Evolutionary conservation across 1,140 invertebrate species (phyloP), one percentile per base, ranked within the genome.

Genomic region (Polypedilum vanderplanki): DNA sequence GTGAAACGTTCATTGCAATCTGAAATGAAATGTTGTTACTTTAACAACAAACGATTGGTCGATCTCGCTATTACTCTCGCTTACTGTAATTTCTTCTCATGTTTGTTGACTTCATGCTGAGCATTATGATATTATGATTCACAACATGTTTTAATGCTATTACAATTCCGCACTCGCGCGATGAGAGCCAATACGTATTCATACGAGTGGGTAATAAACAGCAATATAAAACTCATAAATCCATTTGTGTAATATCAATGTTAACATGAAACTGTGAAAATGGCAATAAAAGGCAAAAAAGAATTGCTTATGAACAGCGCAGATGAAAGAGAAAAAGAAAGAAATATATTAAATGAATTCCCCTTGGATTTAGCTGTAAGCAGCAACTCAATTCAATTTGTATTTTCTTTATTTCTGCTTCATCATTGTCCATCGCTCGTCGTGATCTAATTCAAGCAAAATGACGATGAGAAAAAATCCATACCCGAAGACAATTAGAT

Each of bases 41-140:
- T n/a, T 12, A 57, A 12, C 46, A 57, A n/a, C 46, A n/a, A 57
- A 57, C 15, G 46, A 57, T 57, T 57, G 12, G 12, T n/a, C 8
- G n/a, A 57, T 57, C 46, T 57, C n/a, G 46, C 10, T 57, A 57
- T 33, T 33, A 33, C 5, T 1, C 12, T n/a, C 7, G n/a, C 46
- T 33, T 57, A 57, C 46, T 57, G 3, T 57, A 12, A 4, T 57
- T 57, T 57, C 46, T 57, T 12, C n/a, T 57, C 10, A 57, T 57
- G n/a, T 15, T 33, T 57, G 12, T 57, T 4, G 46, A 57, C 46
- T 57, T 15, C 46, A 57, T 57, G 46, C 46, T 57, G 46, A 57
- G 46, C 46, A 57, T 57, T 57, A 57, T 57, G 46, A 57, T 57
- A 57, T 57, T 57, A 57, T 57, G 46, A 57, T 57, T 57, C 46